Percentiles rank a stretch among this genome's conserved stretches.
Evolutionary conservation across 2,113 vertebrate genomes (phyloP).

Genomic region (Zosterops japonicus): DNA sequence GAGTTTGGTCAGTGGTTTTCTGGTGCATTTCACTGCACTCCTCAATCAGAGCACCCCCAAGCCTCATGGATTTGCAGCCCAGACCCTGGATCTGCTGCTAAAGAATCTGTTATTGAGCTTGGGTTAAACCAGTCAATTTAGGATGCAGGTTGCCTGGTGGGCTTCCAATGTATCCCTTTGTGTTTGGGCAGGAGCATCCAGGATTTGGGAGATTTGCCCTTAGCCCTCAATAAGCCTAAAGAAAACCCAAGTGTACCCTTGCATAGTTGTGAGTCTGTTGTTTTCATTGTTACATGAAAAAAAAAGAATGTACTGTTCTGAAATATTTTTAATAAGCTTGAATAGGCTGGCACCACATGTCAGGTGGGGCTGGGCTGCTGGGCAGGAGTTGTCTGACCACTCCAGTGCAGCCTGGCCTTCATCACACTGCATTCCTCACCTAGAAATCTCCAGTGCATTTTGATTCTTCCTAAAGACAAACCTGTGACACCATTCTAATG

Average conservation of each 20-base stretch:
- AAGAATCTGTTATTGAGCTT: background rate
- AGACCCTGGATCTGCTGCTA: background rate
- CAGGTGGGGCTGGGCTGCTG: background rate
- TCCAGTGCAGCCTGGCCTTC: background rate
- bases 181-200: background rate
- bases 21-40: background rate
- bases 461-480: background rate
- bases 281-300: background rate
- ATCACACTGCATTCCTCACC: background rate
- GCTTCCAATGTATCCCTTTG: accelerated
- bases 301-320: background rate
- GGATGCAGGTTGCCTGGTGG: background rate
- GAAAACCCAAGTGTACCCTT: background rate
- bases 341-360: background rate
- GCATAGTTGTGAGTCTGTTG: background rate
- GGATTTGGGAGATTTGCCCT: background rate
- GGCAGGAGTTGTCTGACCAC: background rate
- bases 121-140: background rate
- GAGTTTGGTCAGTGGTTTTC: background rate
- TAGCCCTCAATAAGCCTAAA: background rate
- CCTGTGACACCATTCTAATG: background rate
- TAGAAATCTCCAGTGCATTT: background rate
- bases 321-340: background rate
- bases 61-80: background rate
- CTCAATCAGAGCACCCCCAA: background rate